phyloP scores from a whole-genome alignment of 2,888 invertebrate genomes.

The Erebia palarica region DNA sequence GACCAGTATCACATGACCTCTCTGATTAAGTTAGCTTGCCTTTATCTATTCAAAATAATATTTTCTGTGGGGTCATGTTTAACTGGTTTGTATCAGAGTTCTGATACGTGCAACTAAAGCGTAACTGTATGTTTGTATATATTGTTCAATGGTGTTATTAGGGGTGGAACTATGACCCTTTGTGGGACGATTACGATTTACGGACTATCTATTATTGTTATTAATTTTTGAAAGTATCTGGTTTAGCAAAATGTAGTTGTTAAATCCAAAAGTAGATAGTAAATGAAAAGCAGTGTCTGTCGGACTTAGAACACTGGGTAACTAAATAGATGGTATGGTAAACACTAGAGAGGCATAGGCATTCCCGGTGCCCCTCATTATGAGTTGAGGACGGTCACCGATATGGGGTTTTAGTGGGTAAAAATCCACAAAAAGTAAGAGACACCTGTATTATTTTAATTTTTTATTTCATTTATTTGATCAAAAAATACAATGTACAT shows the following conservation, averaged over 20 bases:
- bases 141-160: conserved; percentile 51
- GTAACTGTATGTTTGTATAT: conserved; percentile 57
- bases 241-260: not conserved
- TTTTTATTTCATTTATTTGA: too few species aligned
- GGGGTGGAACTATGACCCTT: conserved; percentile 44
- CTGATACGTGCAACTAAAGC: conserved; percentile 37
- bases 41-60: conserved; percentile 9
- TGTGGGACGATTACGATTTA: conserved; percentile 41
- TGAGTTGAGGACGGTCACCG: too few species aligned
- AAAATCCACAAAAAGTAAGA: too few species aligned
- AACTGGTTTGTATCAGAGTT: conserved; percentile 33
- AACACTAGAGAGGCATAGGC: too few species aligned
- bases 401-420: too few species aligned
- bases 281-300: too few species aligned
- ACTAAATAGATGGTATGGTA: too few species aligned
- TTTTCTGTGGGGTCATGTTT: conserved; percentile 36
- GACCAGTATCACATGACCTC: conserved; percentile 36
- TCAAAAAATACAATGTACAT: too few species aligned
- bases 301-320: too few species aligned
- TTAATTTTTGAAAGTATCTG: conserved; percentile 9
- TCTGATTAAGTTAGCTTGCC: conserved; percentile 7
- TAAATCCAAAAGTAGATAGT: too few species aligned
- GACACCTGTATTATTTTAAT: too few species aligned
- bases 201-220: conserved; percentile 14
- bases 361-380: too few species aligned